These are phyloP conservation scores for Papilio xuthus DNA, from an alignment of 1,140 invertebrate genomes.

Conservation along the genomic window DNA sequence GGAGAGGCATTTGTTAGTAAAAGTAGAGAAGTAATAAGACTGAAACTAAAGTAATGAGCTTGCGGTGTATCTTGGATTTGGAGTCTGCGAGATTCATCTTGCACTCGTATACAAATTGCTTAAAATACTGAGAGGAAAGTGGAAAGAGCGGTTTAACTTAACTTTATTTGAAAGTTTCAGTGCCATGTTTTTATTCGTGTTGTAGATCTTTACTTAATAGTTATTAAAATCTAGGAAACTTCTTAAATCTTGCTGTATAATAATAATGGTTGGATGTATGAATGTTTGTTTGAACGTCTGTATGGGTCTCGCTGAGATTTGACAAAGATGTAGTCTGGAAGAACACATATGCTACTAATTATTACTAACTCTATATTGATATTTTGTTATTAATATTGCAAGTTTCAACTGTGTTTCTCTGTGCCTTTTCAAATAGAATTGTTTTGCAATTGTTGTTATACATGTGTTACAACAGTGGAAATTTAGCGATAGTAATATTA, in stretches of 20 bases:
- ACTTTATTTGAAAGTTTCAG: not conserved
- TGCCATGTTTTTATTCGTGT: not conserved
- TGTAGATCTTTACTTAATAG: not conserved
- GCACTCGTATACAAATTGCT: conserved; percentile 7
- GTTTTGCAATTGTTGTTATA: not conserved
- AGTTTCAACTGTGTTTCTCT: too few relatives aligned
- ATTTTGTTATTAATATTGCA: too few relatives aligned
- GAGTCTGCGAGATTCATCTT: conserved; percentile 14
- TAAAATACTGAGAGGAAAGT: not conserved
- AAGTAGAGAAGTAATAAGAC: conserved; percentile 3
- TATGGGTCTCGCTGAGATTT: too few relatives aligned
- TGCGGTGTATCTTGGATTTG: not conserved
- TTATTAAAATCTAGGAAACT: not conserved
- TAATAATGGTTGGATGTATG: too few relatives aligned
- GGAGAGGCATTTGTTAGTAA: not conserved
- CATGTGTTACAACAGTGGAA: not conserved
- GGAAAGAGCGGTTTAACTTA: not conserved
- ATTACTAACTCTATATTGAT: too few relatives aligned
- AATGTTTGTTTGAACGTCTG: too few relatives aligned
- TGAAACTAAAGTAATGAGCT: not conserved
- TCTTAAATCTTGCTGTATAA: not conserved
- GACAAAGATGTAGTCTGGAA: too few relatives aligned
- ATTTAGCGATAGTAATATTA: not conserved
- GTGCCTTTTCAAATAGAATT: too few relatives aligned
- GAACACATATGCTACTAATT: too few relatives aligned